Evolutionary conservation across 2,113 vertebrate species (phyloP), one percentile per base, ranked within the genome.

Genomic region (Myiozetetes cayanensis): DNA sequence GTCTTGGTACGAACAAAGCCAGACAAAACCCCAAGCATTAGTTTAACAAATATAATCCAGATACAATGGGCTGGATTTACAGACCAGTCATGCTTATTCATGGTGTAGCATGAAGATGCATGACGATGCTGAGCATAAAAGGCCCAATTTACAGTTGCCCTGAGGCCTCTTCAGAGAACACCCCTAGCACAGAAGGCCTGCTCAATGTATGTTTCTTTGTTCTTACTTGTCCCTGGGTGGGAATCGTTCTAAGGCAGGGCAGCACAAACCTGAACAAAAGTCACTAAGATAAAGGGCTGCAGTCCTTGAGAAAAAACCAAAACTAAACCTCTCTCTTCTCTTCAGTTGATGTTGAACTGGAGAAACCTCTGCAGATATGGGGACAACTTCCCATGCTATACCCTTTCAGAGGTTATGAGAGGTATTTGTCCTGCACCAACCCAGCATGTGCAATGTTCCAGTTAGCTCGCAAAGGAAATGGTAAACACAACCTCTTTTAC

Each of bases 11-110:
- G 91, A 91, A 83, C 89, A 94, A 96, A 97, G 63, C 58, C 95
- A 97, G 96, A 96, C 58, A 90, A 96, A 96, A 67, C 1, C 80
- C 87, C 89, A 94, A 66, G 85, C 73, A 90, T 70, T n/a, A 93
- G 87, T 95, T 96, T 94, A 97, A 96, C 82, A 94, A 97, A 97
- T 96, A 74, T 67, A 95, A 97, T 87, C 89, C 94, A 96, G 93
- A 96, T n/a, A 95, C 90, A 92, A 55, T 33, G 65, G 85, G 72
- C 24, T 55, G 80, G 65, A 93, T 86, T 71, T 92, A 77, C 76
- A 89, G 76, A 84, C 52, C 39, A 88, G 86, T 76, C 76, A 92
- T 68, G 72, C 65, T 90, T 80, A 65, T 41, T 83, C 83, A 52
- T 66, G 90, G 55, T 68, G 75, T 23, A 87, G 68, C 75, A 90